Percentiles rank a stretch among this genome's conserved stretches.
These are phyloP conservation scores for Drosophila prosaltans DNA, from an alignment of 1,140 invertebrate species.

Conservation along the genomic window DNA sequence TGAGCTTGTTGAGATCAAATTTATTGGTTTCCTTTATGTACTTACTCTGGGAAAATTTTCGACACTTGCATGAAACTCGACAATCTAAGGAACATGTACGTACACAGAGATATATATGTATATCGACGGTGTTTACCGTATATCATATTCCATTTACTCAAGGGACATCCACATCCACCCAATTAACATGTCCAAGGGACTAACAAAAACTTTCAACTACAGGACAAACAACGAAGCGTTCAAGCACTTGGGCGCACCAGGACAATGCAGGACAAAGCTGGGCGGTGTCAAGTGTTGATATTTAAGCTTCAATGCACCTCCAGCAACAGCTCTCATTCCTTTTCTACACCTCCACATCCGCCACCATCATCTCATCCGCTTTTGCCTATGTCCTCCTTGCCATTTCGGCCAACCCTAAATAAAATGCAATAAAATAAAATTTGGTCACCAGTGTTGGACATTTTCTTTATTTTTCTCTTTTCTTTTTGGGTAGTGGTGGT, in stretches of 20 bases:
- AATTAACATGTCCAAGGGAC: slow-evolving; percentile 53
- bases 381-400: neutral
- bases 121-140: neutral
- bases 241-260: slow-evolving; percentile 13
- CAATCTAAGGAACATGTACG: neutral
- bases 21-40: no score
- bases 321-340: neutral
- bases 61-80: neutral
- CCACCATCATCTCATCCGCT: neutral
- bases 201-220: slow-evolving; percentile 32
- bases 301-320: slow-evolving; percentile 60
- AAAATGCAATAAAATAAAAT: slow-evolving; percentile 54
- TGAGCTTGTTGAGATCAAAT: no score
- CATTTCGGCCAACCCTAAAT: neutral
- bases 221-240: slow-evolving; percentile 30
- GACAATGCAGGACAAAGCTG: slow-evolving; percentile 40
- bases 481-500: neutral
- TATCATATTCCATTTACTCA: slow-evolving; percentile 3
- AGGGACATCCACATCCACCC: slow-evolving; percentile 22
- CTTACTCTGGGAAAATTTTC: no score
- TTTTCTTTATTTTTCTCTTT: slow-evolving; percentile 10
- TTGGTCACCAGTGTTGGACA: slow-evolving; percentile 40
- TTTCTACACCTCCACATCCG: neutral
- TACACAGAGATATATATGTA: neutral
- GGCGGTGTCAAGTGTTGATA: slow-evolving; percentile 71